A percentile compares a stretch with the other conserved stretches of the same genome.
Conservation (phyloP, 2,888 invertebrate species). For the Agriotes lineatus region DNA sequence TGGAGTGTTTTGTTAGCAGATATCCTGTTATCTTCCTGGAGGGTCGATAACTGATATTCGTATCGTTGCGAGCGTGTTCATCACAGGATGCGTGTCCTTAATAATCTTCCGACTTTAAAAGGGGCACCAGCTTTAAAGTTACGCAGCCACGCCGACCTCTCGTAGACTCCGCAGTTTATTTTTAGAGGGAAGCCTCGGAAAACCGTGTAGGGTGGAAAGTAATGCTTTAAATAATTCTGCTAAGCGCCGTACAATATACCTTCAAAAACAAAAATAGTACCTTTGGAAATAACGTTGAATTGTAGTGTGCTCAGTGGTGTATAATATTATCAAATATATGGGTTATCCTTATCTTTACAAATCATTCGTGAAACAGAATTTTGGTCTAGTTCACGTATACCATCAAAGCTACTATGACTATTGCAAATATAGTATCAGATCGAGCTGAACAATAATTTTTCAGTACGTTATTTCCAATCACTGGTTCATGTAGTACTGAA, state of each 20-base stretch:
- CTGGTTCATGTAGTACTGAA: too few species aligned
- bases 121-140: constrained; percentile 23
- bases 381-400: too few species aligned
- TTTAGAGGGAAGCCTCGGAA: constrained; percentile 14
- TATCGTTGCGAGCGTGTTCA: constrained; percentile 42
- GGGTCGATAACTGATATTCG: constrained; percentile 53
- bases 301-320: too few species aligned
- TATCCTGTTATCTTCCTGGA: constrained; percentile 53
- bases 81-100: constrained; percentile 45
- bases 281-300: too few species aligned
- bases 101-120: constrained; percentile 31
- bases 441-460: too few species aligned
- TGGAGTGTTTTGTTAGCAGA: constrained; percentile 55
- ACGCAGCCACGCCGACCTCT: constrained; percentile 5
- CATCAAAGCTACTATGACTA: too few species aligned
- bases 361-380: too few species aligned
- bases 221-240: constrained; percentile 21
- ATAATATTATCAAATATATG: too few species aligned
- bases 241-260: constrained; percentile 7
- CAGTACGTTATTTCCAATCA: too few species aligned
- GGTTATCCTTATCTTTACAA: too few species aligned
- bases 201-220: constrained; percentile 9
- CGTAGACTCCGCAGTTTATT: constrained; percentile 17
- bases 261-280: background rate
- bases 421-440: too few species aligned